phyloP scores from a whole-genome alignment of 2,797 vertebrate species.

The Sandelia bainsii region DNA sequence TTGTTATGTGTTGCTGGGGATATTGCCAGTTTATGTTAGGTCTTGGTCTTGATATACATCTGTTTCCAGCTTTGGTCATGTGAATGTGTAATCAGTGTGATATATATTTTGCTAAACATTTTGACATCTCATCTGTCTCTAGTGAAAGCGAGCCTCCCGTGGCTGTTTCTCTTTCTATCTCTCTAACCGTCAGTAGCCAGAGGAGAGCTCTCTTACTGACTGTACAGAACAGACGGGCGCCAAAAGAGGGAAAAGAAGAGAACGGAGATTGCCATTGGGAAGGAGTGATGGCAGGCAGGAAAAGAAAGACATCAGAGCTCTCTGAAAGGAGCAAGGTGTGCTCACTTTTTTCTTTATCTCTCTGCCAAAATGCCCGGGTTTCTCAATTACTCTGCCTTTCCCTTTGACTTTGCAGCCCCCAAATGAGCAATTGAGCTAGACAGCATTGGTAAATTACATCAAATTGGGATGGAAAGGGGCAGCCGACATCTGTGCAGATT shows the following conservation, averaged over 20 bases:
- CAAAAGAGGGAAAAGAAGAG: constrained; percentile 39
- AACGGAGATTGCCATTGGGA: constrained; percentile 49
- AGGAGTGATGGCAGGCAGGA: constrained; percentile 27
- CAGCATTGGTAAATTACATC: constrained; percentile 66
- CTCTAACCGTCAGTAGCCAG: constrained; percentile 36
- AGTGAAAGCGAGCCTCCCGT: constrained; percentile 30
- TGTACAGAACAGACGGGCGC: constrained; percentile 45
- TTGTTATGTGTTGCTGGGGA: constrained; percentile 21
- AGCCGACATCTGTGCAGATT: constrained; percentile 78
- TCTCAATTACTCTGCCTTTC: constrained; percentile 1
- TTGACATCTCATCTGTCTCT: constrained; percentile 37
- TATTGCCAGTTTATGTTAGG: constrained; percentile 15
- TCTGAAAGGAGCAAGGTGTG: constrained; percentile 33
- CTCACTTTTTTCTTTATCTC: constrained; percentile 31
- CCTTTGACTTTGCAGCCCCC: constrained; percentile 22
- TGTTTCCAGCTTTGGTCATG: constrained; percentile 30
- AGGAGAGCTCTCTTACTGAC: constrained; percentile 40
- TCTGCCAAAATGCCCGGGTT: constrained; percentile 23
- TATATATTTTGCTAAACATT: constrained; percentile 24
- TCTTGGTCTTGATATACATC: constrained; percentile 11
- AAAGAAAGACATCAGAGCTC: constrained; percentile 40
- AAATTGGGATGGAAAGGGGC: constrained; percentile 70
- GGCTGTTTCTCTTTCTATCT: constrained; percentile 25
- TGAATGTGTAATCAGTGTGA: constrained; percentile 44
- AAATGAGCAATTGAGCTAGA: constrained; percentile 59